phyloP scores from a whole-genome alignment of 2,113 vertebrate genomes.

The Aspidoscelis tigris region DNA sequence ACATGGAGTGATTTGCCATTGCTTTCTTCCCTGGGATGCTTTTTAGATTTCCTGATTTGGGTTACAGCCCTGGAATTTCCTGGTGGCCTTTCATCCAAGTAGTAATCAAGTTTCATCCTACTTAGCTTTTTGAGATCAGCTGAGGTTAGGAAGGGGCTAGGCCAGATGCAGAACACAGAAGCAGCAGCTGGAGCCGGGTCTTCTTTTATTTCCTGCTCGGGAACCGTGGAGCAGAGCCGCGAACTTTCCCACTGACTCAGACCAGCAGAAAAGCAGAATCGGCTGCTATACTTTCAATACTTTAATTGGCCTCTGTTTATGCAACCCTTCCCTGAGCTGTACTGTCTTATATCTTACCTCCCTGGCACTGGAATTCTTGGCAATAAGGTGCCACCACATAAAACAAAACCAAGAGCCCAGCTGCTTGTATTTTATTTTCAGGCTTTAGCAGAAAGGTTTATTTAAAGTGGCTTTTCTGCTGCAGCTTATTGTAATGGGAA shows the following conservation, averaged over 20 bases:
- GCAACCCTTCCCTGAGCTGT: not conserved
- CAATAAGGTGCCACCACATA: slow-evolving; percentile 52
- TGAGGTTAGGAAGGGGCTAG: too few species aligned
- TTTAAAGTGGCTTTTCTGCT: slow-evolving; percentile 8
- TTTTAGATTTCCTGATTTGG: too few species aligned
- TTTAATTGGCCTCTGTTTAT: not conserved
- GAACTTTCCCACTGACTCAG: too few species aligned
- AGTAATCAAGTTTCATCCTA: too few species aligned
- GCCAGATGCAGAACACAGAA: too few species aligned
- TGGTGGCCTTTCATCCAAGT: too few species aligned
- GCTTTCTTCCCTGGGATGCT: too few species aligned
- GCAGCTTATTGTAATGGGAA: slow-evolving; percentile 7
- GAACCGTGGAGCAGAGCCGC: too few species aligned
- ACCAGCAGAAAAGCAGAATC: not conserved
- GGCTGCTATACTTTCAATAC: not conserved
- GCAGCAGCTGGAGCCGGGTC: not conserved
- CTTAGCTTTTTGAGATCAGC: too few species aligned
- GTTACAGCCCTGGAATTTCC: too few species aligned
- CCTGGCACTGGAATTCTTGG: slow-evolving; percentile 57
- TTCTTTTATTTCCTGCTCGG: not conserved
- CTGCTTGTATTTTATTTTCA: slow-evolving; percentile 40
- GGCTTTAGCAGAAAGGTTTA: not conserved
- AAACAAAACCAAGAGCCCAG: slow-evolving; percentile 51
- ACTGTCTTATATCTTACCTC: slow-evolving; percentile 52
- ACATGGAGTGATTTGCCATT: too few species aligned